Evolutionary conservation across 2,113 vertebrate genomes (phyloP), one percentile per base, ranked within the genome.

Genomic region (Myodes glareolus): DNA sequence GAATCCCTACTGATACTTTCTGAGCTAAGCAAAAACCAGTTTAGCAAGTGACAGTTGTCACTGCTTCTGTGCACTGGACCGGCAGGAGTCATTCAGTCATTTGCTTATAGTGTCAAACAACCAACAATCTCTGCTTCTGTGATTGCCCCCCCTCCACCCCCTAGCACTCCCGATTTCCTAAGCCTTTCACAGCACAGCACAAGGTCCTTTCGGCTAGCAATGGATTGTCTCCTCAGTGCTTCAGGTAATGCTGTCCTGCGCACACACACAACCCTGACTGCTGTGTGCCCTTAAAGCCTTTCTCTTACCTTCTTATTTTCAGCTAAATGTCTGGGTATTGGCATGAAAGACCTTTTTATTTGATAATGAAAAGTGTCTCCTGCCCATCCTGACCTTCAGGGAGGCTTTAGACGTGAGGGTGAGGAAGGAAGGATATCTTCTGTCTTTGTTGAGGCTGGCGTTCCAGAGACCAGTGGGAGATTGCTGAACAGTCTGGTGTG

Each of bases 181-280:
- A 97, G 55, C 58, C 97, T 98, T 84, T 47, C 86, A 91, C 81
- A 94, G 58, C 91, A 90, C 84, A 95, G 95, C 94, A 95, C 47
- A 97, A 97, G 88, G 84, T 92, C 91, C 96, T 97, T 97, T 98
- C 95, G 85, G 86, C 94, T 94, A 97, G 95, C 94, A 97, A 39
- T 91, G 94, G 72, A 52, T 98, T 97, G 55, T 95, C 96, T 95
- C 86, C 97, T 98, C 94, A 97, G 98, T 95, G 92, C 94, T 98
- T 97, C 97, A 97, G 96, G 97, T 96, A 85, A 87, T 94, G 72
- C 25, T 92, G 92, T 27, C n/a, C 27, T 29, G 11, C 39, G 52
- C 16, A 19, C 65, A 33, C 31, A 68, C 65, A 68, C 12, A 33
- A 58, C 19, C 77, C n/a, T 42, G 39, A 65, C 27, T 65, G 82